These are phyloP conservation scores for Gobio gobio DNA, from an alignment of 2,113 vertebrate genomes.

Conservation along the genomic window DNA sequence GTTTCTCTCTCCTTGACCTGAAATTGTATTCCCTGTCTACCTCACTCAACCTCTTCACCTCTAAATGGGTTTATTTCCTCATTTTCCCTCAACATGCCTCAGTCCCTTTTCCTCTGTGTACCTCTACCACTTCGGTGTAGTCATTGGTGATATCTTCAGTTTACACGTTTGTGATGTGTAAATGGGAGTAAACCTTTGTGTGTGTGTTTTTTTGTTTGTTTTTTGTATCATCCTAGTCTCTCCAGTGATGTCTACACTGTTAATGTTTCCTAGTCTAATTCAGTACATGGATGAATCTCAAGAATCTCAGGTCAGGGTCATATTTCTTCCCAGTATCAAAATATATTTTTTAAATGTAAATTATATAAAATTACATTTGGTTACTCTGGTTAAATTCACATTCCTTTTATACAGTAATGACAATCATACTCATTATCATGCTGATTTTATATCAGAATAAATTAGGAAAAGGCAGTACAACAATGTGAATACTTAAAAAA, in stretches of 20 bases:
- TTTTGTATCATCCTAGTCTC: not conserved
- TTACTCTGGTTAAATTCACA: not conserved
- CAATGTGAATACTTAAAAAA: too few relatives aligned
- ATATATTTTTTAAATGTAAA: not conserved
- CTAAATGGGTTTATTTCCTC: slow-evolving; percentile 11
- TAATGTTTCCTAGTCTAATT: slow-evolving; percentile 7
- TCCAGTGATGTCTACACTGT: not conserved
- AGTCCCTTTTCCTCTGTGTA: not conserved
- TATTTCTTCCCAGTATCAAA: not conserved
- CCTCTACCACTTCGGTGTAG: not conserved
- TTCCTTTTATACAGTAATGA: not conserved
- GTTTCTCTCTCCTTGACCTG: not conserved
- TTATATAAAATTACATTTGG: not conserved
- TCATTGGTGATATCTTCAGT: not conserved
- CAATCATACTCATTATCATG: too few relatives aligned
- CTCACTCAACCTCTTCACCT: not conserved
- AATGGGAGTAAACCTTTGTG: not conserved
- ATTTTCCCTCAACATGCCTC: not conserved
- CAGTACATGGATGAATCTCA: not conserved
- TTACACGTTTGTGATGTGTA: slow-evolving; percentile 29
- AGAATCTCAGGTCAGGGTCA: not conserved
- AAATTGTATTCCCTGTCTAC: not conserved
- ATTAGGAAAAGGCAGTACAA: too few relatives aligned
- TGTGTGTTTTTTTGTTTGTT: not conserved
- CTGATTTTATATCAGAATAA: too few relatives aligned